Evolutionary conservation across 2,888 invertebrate species (phyloP).

Genomic region (Macroteleia sp.): DNA sequence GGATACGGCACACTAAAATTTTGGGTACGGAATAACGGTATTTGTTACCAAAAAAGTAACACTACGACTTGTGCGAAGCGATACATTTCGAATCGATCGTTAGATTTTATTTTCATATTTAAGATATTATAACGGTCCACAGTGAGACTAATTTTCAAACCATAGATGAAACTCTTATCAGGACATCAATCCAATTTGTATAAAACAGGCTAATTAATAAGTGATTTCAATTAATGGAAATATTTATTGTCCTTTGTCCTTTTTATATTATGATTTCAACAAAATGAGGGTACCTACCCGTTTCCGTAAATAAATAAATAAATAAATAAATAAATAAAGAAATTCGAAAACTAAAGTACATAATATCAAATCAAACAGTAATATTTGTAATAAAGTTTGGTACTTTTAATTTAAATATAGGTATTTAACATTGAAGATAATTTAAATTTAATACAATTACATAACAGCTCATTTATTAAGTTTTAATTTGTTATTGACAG

Average conservation of each 20-base stretch:
- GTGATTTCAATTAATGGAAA: constrained; percentile 45
- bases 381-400: no score
- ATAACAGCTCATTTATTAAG: no score
- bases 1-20: constrained; percentile 44
- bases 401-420: no score
- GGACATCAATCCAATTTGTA: constrained; percentile 17
- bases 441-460: no score
- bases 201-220: constrained; percentile 34
- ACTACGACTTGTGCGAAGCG: not conserved
- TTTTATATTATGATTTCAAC: no score
- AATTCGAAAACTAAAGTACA: no score
- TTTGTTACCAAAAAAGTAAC: constrained; percentile 20
- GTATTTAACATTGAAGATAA: no score
- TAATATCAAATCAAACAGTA: no score
- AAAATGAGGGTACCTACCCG: no score
- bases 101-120: constrained; percentile 34
- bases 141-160: constrained; percentile 40
- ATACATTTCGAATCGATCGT: constrained; percentile 10
- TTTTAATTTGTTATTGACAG: no score
- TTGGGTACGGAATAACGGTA: constrained; percentile 54
- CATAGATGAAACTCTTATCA: constrained; percentile 30
- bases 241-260: constrained; percentile 30
- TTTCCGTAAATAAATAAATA: no score
- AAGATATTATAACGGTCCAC: constrained; percentile 53
- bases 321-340: no score